Percentiles rank a stretch among this genome's conserved stretches.
phyloP scores from a whole-genome alignment of 2,888 invertebrate species.

The Ophion slaviceki region DNA sequence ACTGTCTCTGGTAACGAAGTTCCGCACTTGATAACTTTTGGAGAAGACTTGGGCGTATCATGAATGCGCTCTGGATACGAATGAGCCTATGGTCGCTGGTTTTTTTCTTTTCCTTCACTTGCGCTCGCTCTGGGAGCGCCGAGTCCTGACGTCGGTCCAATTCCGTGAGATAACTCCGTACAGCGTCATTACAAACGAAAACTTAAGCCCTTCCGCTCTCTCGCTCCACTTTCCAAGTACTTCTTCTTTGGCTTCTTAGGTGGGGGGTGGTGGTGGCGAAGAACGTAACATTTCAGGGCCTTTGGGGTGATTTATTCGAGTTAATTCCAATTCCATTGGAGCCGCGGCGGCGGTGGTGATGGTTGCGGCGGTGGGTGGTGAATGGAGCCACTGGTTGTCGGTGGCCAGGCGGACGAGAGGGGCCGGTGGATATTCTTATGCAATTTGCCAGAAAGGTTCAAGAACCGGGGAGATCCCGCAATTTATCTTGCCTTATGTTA shows the following conservation, averaged over 20 bases:
- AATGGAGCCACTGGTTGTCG: slow-evolving; percentile 64
- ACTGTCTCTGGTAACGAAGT: not conserved
- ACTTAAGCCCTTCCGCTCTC: slow-evolving; percentile 76
- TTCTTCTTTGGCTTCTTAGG: slow-evolving; percentile 60
- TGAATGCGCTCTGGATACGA: not conserved
- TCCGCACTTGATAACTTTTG: not conserved
- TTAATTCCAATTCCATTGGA: slow-evolving; percentile 84
- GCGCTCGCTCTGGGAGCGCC: slow-evolving; percentile 13
- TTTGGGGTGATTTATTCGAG: slow-evolving; percentile 82
- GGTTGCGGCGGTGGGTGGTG: slow-evolving; percentile 68
- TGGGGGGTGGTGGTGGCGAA: not conserved
- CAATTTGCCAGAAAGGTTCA: slow-evolving; percentile 84
- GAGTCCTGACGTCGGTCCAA: slow-evolving; percentile 50
- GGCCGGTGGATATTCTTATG: slow-evolving; percentile 83
- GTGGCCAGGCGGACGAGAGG: slow-evolving; percentile 67
- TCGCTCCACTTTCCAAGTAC: slow-evolving; percentile 61
- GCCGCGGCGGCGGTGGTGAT: slow-evolving; percentile 72
- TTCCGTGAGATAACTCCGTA: slow-evolving; percentile 59
- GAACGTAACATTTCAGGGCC: slow-evolving; percentile 75
- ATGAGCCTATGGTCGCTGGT: slow-evolving; percentile 18
- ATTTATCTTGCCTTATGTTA: slow-evolving; percentile 84
- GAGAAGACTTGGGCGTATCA: not conserved
- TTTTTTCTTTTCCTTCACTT: slow-evolving; percentile 5
- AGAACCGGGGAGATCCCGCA: slow-evolving; percentile 84
- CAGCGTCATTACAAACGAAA: slow-evolving; percentile 72